These are phyloP conservation scores for Salmo trutta DNA, from an alignment of 2,797 vertebrate genomes.

Conservation along the genomic window DNA sequence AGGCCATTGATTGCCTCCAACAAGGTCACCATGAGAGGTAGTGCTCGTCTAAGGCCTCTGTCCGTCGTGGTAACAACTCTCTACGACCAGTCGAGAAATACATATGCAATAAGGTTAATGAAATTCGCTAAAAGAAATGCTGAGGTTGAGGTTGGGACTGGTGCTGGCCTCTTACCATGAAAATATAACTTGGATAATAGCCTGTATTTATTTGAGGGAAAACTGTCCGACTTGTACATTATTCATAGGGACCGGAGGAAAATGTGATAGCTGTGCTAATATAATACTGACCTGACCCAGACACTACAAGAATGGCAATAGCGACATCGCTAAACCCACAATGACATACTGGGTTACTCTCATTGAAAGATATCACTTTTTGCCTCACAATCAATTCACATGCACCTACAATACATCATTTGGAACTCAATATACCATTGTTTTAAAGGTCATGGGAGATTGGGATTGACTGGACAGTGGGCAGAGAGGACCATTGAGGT, in stretches of 20 bases:
- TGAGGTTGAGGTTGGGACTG: slow-evolving; percentile 30
- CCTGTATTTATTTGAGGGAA: slow-evolving; percentile 66
- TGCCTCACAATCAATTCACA: slow-evolving; percentile 68
- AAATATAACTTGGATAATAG: slow-evolving; percentile 65
- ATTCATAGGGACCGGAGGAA: slow-evolving; percentile 72
- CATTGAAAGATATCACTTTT: slow-evolving; percentile 68
- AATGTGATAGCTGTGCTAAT: slow-evolving; percentile 75
- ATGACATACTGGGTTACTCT: slow-evolving; percentile 32
- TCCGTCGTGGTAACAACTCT: slow-evolving; percentile 68
- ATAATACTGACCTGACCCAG: slow-evolving; percentile 76
- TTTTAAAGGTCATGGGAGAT: slow-evolving; percentile 55
- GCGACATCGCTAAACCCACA: slow-evolving; percentile 35
- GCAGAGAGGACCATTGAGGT: slow-evolving; percentile 26
- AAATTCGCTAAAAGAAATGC: slow-evolving; percentile 58
- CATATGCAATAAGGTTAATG: slow-evolving; percentile 65
- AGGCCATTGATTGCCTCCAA: slow-evolving; percentile 78
- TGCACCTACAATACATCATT: slow-evolving; percentile 51
- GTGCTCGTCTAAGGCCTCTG: slow-evolving; percentile 57
- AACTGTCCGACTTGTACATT: slow-evolving; percentile 70
- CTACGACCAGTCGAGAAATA: slow-evolving; percentile 55
- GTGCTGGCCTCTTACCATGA: slow-evolving; percentile 58
- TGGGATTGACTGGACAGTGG: slow-evolving; percentile 46
- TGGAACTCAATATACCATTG: slow-evolving; percentile 43
- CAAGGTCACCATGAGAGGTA: slow-evolving; percentile 74
- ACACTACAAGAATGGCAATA: slow-evolving; percentile 72